phyloP scores from a whole-genome alignment of 1,140 invertebrate species.

The Harpegnathos saltator region DNA sequence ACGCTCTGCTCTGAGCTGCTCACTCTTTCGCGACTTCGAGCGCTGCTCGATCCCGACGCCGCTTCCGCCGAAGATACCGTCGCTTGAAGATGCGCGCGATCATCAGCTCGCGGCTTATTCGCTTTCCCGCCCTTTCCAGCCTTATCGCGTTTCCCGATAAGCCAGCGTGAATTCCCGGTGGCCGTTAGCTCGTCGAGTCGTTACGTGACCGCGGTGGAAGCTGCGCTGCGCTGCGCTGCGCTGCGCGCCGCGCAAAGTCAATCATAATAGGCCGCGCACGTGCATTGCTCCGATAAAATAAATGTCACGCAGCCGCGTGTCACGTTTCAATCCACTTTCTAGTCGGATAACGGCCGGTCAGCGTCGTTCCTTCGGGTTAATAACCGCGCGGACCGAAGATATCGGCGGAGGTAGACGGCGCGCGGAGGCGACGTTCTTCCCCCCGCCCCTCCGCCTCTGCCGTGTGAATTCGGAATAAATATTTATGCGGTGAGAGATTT shows the following conservation, averaged over 20 bases:
- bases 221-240: conserved; percentile 22
- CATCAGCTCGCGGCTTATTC: too few species aligned
- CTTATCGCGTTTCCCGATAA: conserved; percentile 38
- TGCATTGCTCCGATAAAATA: conserved; percentile 42
- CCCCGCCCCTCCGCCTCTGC: too few species aligned
- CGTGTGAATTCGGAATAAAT: background rate
- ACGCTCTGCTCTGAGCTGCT: too few species aligned
- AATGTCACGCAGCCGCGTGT: conserved; percentile 58
- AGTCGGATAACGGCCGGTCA: conserved; percentile 37
- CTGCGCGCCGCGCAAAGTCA: conserved; percentile 37
- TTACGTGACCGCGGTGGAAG: conserved; percentile 6
- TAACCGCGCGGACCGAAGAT: conserved; percentile 39
- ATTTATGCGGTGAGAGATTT: background rate
- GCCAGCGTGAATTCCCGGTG: conserved; percentile 11
- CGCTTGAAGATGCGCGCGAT: too few species aligned
- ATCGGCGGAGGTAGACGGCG: background rate
- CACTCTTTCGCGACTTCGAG: too few species aligned
- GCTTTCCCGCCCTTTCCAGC: background rate
- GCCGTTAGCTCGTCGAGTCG: conserved; percentile 16
- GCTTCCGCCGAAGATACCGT: too few species aligned
- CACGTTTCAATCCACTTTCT: conserved; percentile 57
- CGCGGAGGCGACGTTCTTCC: background rate
- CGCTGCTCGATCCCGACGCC: too few species aligned
- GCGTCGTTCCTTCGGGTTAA: conserved; percentile 34
- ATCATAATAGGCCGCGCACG: conserved; percentile 47